These are phyloP conservation scores for Pomacea canaliculata DNA, from an alignment of 2,888 invertebrate species.

Conservation along the genomic window DNA sequence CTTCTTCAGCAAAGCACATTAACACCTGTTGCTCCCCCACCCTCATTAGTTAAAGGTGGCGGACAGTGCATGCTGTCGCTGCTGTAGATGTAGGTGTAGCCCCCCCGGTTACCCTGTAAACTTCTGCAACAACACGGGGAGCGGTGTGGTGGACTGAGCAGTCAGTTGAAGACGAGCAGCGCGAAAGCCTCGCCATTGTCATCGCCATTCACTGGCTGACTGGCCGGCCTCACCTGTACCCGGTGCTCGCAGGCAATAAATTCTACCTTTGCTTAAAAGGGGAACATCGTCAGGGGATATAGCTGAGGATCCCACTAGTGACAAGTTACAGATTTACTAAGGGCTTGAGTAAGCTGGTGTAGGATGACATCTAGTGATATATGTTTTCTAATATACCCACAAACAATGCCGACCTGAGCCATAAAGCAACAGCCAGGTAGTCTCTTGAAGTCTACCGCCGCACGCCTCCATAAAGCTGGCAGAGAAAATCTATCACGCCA, in stretches of 20 bases:
- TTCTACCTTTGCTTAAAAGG: conserved; percentile 9
- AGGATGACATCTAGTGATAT: conserved; percentile 6
- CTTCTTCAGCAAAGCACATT: no score
- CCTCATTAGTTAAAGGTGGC: no score
- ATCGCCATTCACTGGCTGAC: no score
- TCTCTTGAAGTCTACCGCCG: neutral
- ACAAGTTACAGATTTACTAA: conserved; percentile 15
- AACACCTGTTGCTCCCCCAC: no score
- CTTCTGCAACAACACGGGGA: no score
- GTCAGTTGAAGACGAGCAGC: no score
- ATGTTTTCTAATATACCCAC: conserved; percentile 23
- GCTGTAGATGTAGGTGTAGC: no score
- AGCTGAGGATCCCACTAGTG: conserved; percentile 15
- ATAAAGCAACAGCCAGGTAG: conserved; percentile 11
- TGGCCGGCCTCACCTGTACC: no score
- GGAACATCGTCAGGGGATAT: conserved; percentile 20
- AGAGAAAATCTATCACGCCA: neutral
- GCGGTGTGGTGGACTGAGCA: no score
- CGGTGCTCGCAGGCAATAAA: conserved; percentile 1
- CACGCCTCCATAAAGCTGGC: conserved; percentile 2
- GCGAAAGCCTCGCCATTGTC: no score
- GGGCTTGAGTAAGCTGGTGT: conserved; percentile 3
- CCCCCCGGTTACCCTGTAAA: no score
- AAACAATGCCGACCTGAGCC: conserved; percentile 12
- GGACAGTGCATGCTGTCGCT: no score